Evolutionary conservation across 2,797 vertebrate genomes (phyloP).

Genomic region (Bradypodion ventrale): DNA sequence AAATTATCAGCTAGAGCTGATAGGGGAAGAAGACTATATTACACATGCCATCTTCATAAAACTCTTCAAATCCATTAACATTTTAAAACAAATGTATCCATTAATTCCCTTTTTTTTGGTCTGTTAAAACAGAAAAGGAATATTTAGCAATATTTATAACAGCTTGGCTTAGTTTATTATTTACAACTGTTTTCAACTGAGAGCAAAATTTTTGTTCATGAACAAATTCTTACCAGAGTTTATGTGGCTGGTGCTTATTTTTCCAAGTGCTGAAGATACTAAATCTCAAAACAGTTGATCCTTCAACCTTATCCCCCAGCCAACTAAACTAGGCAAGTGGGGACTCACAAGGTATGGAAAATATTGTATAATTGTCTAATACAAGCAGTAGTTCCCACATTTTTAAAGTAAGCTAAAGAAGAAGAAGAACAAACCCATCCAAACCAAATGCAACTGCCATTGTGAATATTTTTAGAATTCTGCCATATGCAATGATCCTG

Average conservation of each 20-base stretch:
- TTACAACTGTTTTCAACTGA: conserved; percentile 3
- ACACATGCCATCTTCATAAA: not conserved
- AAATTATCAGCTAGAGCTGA: not conserved
- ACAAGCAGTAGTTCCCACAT: too few relatives aligned
- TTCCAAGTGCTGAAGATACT: not conserved
- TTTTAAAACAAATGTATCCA: not conserved
- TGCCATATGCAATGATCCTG: not conserved
- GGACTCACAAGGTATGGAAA: not conserved
- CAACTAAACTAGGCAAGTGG: not conserved
- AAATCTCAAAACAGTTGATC: not conserved
- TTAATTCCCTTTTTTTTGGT: not conserved
- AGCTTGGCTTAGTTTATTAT: conserved; percentile 27
- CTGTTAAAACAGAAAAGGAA: not conserved
- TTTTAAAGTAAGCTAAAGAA: not conserved
- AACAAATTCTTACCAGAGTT: not conserved
- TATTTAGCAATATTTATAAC: conserved; percentile 43
- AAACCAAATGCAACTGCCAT: not conserved
- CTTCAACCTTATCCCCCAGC: not conserved
- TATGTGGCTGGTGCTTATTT: not conserved
- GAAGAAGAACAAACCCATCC: not conserved
- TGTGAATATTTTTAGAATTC: not conserved
- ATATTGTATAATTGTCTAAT: not conserved
- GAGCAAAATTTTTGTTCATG: not conserved
- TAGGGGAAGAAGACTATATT: not conserved
- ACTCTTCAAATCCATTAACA: not conserved